A percentile compares a stretch with the other conserved stretches of the same genome.
phyloP scores from a whole-genome alignment of 1,140 invertebrate genomes.

The Bilobella aurantiaca region DNA sequence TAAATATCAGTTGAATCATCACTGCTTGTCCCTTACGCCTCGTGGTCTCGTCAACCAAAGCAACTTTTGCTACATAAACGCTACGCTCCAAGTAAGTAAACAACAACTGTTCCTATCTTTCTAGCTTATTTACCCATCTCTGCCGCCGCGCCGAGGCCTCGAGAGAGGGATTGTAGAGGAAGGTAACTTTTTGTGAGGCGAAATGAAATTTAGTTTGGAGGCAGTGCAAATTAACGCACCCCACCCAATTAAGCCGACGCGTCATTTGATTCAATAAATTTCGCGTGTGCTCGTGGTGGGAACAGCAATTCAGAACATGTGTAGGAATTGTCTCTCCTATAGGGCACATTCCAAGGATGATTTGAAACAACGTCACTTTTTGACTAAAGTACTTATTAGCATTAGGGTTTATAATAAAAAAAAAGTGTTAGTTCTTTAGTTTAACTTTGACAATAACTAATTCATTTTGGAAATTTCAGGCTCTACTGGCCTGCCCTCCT shows the following conservation, averaged over 20 bases:
- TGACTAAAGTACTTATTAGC: too few species aligned
- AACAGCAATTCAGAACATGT: conserved; percentile 17
- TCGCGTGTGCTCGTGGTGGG: conserved; percentile 20
- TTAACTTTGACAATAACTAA: background rate
- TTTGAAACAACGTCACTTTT: conserved; percentile 9
- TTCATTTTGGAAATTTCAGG: conserved; percentile 39
- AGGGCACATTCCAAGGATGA: conserved; percentile 12
- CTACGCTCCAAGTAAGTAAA: conserved; percentile 57
- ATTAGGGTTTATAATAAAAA: too few species aligned
- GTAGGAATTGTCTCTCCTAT: conserved; percentile 9
- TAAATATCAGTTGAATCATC: conserved; percentile 61
- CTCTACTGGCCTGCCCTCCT: conserved; percentile 79
- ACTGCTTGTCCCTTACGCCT: conserved; percentile 61
- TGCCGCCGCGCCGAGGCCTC: too few species aligned
- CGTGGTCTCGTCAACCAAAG: conserved; percentile 79
- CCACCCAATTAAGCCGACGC: conserved; percentile 20
- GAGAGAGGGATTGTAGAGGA: too few species aligned
- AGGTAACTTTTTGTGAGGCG: too few species aligned
- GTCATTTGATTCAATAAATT: background rate
- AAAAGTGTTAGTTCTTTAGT: background rate
- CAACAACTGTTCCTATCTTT: too few species aligned
- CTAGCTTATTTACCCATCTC: too few species aligned
- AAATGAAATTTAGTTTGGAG: background rate
- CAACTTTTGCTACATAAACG: conserved; percentile 94
- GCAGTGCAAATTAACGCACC: conserved; percentile 38